These are phyloP conservation scores for Saguinus imperator DNA, from an alignment of 2,113 vertebrate genomes.

Conservation along the genomic window DNA sequence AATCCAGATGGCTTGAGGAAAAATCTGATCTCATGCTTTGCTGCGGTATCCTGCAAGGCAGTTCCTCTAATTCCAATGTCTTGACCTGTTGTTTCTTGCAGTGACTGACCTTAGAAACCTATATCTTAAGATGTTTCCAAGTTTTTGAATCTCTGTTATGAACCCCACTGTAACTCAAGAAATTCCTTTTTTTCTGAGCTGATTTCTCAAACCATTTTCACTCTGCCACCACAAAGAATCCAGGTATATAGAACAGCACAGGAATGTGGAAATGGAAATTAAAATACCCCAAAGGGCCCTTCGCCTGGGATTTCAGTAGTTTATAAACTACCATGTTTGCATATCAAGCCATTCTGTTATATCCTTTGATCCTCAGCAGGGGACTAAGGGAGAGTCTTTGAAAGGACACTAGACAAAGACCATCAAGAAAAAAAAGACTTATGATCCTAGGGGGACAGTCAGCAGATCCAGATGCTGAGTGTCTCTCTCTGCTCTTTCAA, in stretches of 20 bases:
- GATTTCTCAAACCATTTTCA: background rate
- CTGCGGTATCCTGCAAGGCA: background rate
- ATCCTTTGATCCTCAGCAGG: constrained; percentile 53
- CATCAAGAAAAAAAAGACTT: constrained; percentile 53
- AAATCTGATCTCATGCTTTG: background rate
- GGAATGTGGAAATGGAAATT: constrained; percentile 23
- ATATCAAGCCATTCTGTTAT: constrained; percentile 49
- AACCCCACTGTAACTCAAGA: background rate
- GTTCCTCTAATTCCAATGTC: background rate
- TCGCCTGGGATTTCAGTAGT: background rate
- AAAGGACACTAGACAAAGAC: constrained; percentile 52
- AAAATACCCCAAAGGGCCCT: background rate
- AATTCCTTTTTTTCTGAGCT: constrained; percentile 28
- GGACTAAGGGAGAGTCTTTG: constrained; percentile 40
- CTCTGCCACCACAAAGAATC: background rate
- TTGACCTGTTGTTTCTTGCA: background rate
- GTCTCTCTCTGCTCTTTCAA: background rate
- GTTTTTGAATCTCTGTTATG: background rate
- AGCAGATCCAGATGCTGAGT: background rate
- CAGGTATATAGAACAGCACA: background rate
- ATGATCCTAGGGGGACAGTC: background rate
- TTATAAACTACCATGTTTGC: constrained; percentile 52
- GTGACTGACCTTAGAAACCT: background rate
- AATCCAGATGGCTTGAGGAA: background rate
- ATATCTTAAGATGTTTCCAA: background rate